Evolutionary conservation across 2,888 invertebrate genomes (phyloP), one percentile per base, ranked within the genome.

Genomic region (Crossocerus cetratus): DNA sequence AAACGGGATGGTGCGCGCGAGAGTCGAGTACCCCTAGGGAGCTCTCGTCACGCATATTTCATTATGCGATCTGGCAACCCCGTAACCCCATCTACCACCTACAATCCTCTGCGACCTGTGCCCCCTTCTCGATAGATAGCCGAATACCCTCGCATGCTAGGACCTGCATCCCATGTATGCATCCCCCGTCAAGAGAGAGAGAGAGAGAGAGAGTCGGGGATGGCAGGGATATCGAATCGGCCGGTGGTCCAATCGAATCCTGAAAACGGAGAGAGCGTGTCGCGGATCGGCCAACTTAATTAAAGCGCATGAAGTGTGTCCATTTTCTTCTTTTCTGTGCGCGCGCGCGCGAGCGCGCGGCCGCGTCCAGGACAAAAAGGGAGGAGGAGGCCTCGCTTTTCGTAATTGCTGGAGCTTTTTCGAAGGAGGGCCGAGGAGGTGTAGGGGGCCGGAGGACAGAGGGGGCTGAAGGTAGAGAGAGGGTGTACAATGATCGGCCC

Each of bases 31-130:
- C 87, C 86, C 32, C 88, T 65, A 83, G 88, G 87, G 88, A 86
- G 84, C 86, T 87, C 85, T 87, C 88, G 86, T 88, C 88, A 87
- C 87, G 87, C 88, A 88, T 88, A 88, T 88, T 88, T 88, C 88
- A 87, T 88, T 88, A 88, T 79, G 83, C 84, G 86, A 86, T 83
- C 86, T 84, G 83, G 84, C 84, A 84, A 83, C 84, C 77, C 79
- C 69, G 81, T 80, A 78, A 81, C 82, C 76, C 81, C 79, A 72
- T 75, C 79, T 54, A 73, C 60, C 60, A 60, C 60, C 60, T 60
- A 60, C 60, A 60, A 60, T 60, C 60, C 8, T 11, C 8, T 11
- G 32, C 72, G 44, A 60, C 63, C 44, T 56, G 44, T 18, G 42
- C 32, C 77, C 69, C 74, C 80, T 66, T 44, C 23, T 57, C 55